Conservation (phyloP, 2,888 invertebrate species). For the Spialia ferax region DNA sequence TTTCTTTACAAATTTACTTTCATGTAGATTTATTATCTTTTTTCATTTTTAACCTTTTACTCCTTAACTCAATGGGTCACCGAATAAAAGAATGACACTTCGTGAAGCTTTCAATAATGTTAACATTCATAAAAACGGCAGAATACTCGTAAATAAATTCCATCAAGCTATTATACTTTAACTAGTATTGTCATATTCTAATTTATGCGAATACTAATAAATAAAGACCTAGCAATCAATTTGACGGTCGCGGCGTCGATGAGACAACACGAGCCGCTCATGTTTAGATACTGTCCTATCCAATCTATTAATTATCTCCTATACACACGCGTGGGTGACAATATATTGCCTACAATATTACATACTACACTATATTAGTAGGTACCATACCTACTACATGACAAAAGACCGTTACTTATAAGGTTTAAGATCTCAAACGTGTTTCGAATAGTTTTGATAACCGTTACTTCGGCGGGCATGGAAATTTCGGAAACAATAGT, state of each 20-base stretch:
- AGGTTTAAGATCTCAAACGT: conserved; percentile 40
- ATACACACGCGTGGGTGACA: conserved; percentile 33
- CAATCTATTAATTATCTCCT: conserved; percentile 42
- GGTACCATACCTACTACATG: too few relatives aligned
- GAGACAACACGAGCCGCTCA: conserved; percentile 33
- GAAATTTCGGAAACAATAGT: conserved; percentile 53
- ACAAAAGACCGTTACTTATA: conserved; percentile 55
- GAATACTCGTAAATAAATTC: conserved; percentile 29
- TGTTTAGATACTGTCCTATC: conserved; percentile 41
- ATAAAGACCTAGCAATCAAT: conserved; percentile 32
- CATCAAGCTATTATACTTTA: conserved; percentile 53
- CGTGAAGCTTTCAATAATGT: background rate
- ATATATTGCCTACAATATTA: conserved; percentile 33
- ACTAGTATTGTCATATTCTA: conserved; percentile 7
- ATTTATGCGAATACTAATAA: conserved; percentile 30
- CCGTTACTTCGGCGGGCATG: conserved; percentile 53
- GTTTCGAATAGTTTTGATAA: conserved; percentile 49
- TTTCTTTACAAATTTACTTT: conserved; percentile 22
- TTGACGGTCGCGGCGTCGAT: conserved; percentile 16
- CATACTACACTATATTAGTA: conserved; percentile 3
- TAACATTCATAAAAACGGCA: background rate
- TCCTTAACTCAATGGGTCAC: conserved; percentile 25
- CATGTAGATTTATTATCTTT: conserved; percentile 7
- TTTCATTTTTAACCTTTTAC: conserved; percentile 11
- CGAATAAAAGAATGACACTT: conserved; percentile 14